Evolutionary conservation across 1,140 invertebrate species (phyloP), one percentile per base, ranked within the genome.

Genomic region (Hermetia illucens): DNA sequence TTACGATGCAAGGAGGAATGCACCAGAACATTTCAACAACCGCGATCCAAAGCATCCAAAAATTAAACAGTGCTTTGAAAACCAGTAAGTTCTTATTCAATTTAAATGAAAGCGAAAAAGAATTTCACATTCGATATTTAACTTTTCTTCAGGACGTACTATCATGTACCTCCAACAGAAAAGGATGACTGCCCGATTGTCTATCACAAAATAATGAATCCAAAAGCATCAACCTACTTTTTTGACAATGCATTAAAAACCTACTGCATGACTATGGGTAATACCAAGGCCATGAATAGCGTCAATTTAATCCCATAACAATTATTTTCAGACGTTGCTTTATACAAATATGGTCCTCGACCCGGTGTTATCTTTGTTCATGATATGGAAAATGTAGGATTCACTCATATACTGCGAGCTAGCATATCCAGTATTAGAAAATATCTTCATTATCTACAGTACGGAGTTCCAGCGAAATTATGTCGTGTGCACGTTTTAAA

Each of bases 401-500:
- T 77, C 2, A 68, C 66, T 15, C 74, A 77, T 51, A 50, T 77
- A 9, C 66, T 68, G 0, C 53, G 68, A 46, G 44, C 74, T 21
- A 69, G 68, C 35, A 40, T 69, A 3, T 40, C 44, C 3, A 50
- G 50, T 15, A 47, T 71, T 1, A 53, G 57, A 32, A 58, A 48
- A 39, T 68, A 65, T 35, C 62, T 65, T 10, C 51, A 65, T 15
- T 71, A 63, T 41, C 29, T 67, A 1, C 69, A 75, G 48, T 70
- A 42, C 77, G 43, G 73, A 9, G 13, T 27, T 13, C 24, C 24
- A 27, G 24, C 24, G 13, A 13, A 8, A 27, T 8, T 27, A 8
- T 27, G 24, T 46, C 63, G 51, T 2, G 72, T 79, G 12, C 71
- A 80, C 46, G 64, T 79, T 0, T 48, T 80, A 22, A 79, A 80